Conservation (phyloP, 2,888 invertebrate species). For the Drosophila kokeensis region DNA sequence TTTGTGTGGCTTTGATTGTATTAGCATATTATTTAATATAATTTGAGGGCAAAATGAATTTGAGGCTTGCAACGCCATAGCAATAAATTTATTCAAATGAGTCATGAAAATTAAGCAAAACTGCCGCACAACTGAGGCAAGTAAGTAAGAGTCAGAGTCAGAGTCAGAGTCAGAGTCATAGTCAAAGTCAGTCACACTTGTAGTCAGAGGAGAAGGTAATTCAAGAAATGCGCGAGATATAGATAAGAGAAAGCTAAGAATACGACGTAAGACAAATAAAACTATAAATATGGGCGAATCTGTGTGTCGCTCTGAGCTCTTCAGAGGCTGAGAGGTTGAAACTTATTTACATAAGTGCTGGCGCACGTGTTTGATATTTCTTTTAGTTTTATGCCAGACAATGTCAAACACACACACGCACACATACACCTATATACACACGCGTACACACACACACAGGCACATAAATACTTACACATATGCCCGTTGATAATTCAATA, state of each 20-base stretch:
- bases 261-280: slow-evolving; percentile 66
- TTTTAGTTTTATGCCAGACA: slow-evolving; percentile 72
- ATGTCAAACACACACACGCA: slow-evolving; percentile 23
- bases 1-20: slow-evolving; percentile 35
- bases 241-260: slow-evolving; percentile 49
- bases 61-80: slow-evolving; percentile 12
- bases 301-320: neutral
- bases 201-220: slow-evolving; percentile 12
- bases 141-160: slow-evolving; percentile 1
- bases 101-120: slow-evolving; percentile 63
- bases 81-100: slow-evolving; percentile 71
- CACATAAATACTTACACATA: slow-evolving; percentile 19
- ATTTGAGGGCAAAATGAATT: slow-evolving; percentile 20
- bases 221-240: slow-evolving; percentile 56
- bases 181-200: neutral
- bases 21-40: slow-evolving; percentile 49
- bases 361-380: slow-evolving; percentile 76
- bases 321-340: slow-evolving; percentile 11
- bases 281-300: slow-evolving; percentile 68
- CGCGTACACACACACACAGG: slow-evolving; percentile 3
- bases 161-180: neutral
- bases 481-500: slow-evolving; percentile 77
- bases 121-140: slow-evolving; percentile 23
- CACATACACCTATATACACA: slow-evolving; percentile 5
- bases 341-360: slow-evolving; percentile 75